These are phyloP conservation scores for Rhea americana DNA, from an alignment of 2,113 vertebrate species.

Conservation along the genomic window DNA sequence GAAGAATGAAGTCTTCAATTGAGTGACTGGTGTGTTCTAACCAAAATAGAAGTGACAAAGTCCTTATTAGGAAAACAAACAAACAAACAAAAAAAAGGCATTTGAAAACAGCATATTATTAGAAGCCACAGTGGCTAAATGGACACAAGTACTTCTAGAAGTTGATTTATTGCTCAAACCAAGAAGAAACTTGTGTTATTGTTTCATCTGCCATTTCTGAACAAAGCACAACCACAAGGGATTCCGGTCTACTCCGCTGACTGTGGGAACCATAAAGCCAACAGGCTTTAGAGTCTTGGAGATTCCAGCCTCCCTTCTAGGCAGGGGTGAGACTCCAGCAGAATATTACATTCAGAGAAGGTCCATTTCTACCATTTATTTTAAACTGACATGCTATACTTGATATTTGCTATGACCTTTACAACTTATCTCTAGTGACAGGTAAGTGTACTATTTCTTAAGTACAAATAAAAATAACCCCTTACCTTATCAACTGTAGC, in stretches of 20 bases:
- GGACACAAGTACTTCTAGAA: not conserved
- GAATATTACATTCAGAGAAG: not conserved
- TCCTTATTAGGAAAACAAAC: not conserved
- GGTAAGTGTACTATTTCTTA: not conserved
- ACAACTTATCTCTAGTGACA: not conserved
- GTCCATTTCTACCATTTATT: not conserved
- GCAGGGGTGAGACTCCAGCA: not conserved
- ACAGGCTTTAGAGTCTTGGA: not conserved
- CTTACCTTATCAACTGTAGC: conserved; percentile 77
- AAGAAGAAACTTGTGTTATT: not conserved
- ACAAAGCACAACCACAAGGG: not conserved
- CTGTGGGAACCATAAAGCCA: not conserved
- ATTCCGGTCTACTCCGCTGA: not conserved
- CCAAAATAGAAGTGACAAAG: not conserved
- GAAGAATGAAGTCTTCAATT: not conserved
- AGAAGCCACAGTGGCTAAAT: not conserved
- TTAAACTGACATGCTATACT: not conserved
- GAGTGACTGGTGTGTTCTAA: not conserved
- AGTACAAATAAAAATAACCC: not conserved
- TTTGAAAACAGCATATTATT: not conserved
- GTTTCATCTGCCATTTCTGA: not conserved
- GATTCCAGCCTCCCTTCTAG: not conserved
- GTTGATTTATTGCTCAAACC: not conserved
- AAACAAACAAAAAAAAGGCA: not conserved
- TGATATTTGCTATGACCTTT: not conserved